Percentiles rank a stretch among this genome's conserved stretches.
Evolutionary conservation across 1,140 invertebrate species (phyloP).

Genomic region (Drosophila mayri): DNA sequence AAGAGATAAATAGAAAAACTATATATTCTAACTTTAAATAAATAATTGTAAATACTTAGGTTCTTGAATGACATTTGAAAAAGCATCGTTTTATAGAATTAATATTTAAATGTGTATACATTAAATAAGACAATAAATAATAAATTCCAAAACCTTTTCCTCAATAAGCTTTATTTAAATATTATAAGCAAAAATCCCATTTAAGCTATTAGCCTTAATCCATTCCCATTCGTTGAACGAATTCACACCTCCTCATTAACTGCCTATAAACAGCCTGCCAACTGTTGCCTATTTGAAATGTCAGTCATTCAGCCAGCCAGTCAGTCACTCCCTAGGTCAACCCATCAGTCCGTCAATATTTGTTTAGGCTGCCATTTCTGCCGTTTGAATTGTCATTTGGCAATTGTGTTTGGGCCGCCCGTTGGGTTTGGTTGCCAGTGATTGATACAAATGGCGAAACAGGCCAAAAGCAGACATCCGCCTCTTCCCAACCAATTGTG

Average conservation of each 20-base stretch:
- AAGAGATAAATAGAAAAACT: neutral
- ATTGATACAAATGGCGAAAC: conserved; percentile 70
- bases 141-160: neutral
- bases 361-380: conserved; percentile 62
- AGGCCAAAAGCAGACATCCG: conserved; percentile 1
- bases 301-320: neutral
- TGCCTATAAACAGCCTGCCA: conserved; percentile 48
- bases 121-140: neutral
- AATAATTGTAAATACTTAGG: too few species aligned
- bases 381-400: conserved; percentile 74
- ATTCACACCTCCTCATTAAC: conserved; percentile 11
- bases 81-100: too few species aligned
- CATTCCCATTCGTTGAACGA: neutral
- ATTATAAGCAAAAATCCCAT: neutral
- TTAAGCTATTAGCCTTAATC: neutral
- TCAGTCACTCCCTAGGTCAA: conserved; percentile 13
- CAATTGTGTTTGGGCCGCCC: conserved; percentile 59
- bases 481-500: conserved; percentile 57
- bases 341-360: conserved; percentile 65
- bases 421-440: conserved; percentile 49
- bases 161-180: neutral
- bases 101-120: too few species aligned
- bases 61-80: too few species aligned
- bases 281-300: conserved; percentile 57
- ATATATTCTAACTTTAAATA: too few species aligned